Evolutionary conservation across 2,888 invertebrate species (phyloP), one percentile per base, ranked within the genome.

Genomic region (Endotricha flammealis): DNA sequence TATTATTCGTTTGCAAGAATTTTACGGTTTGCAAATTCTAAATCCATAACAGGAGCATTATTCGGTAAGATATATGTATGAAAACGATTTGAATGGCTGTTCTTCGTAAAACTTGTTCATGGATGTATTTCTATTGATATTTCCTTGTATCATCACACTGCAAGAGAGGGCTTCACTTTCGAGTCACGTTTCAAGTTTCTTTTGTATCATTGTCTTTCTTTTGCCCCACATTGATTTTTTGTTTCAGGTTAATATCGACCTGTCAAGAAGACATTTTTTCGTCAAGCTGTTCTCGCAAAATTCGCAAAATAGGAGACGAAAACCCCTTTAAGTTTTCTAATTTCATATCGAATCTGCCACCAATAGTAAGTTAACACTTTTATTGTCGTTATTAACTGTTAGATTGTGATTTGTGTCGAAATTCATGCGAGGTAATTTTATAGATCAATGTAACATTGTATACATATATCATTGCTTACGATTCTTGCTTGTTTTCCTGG

Each of bases 241-340:
- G 76, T 85, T 86, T 71, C 85, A 86, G 85, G 85, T 85, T 85
- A 85, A 71, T 82, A 81, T 78, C 82, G 81, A 85, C 75, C 83
- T 83, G 83, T 83, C 85, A 86, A 77, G 82, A 71, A 70, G 83
- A 83, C 83, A 82, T 83, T 82, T 85, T 75, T 78, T 74, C 72
- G 66, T 64, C 68, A 67, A 72, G 67, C 71, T 67, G 81, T 76
- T 56, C 62, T 61, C 60, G 61, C 68, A 78, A 83, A 75, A 66
- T 71, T 78, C 75, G 78, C 86, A 87, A 86, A 85, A 87, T 87
- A 87, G 87, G 87, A 80, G 87, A 87, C 83, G 78, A 76, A 66
- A 86, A 85, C 60, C 79, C 85, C 43, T 87, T 87, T 61, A 87
- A 76, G 79, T 87, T 87, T 62, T 77, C 87, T 53, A 87, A 83